phyloP scores from a whole-genome alignment of 2,113 vertebrate species.

The Crotalus helleri region DNA sequence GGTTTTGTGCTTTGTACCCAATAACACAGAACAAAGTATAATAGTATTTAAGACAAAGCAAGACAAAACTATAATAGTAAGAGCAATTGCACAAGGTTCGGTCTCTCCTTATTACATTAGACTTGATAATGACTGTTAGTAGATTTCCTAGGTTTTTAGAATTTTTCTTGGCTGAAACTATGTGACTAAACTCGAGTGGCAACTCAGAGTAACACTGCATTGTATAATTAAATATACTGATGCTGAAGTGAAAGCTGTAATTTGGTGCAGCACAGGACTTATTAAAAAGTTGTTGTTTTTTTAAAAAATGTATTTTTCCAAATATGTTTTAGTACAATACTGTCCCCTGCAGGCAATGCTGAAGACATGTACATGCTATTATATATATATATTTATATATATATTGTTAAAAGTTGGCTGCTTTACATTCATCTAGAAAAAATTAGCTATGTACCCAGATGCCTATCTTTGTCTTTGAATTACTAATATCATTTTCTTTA shows the following conservation, averaged over 20 bases:
- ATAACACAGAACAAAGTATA: background rate
- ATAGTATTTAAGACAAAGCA: background rate
- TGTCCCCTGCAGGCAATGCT: slow-evolving; percentile 63
- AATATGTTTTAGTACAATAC: slow-evolving; percentile 58
- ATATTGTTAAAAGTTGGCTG: background rate
- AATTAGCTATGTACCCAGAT: background rate
- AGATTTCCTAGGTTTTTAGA: background rate
- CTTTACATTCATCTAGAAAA: background rate
- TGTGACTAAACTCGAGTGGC: background rate
- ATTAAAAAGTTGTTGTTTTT: background rate
- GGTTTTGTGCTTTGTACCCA: background rate
- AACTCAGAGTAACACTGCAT: background rate
- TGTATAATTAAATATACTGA: background rate
- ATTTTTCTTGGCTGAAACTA: background rate
- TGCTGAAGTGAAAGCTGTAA: background rate
- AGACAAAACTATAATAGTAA: background rate
- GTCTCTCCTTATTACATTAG: background rate
- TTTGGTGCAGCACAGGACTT: background rate
- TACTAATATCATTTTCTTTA: background rate
- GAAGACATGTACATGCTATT: background rate
- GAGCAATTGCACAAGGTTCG: background rate
- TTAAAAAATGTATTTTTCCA: accelerated
- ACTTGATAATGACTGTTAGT: background rate
- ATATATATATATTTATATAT: background rate
- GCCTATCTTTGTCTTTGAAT: background rate